Conservation (phyloP, 1,140 invertebrate genomes). For the Aphidius gifuensis region DNA sequence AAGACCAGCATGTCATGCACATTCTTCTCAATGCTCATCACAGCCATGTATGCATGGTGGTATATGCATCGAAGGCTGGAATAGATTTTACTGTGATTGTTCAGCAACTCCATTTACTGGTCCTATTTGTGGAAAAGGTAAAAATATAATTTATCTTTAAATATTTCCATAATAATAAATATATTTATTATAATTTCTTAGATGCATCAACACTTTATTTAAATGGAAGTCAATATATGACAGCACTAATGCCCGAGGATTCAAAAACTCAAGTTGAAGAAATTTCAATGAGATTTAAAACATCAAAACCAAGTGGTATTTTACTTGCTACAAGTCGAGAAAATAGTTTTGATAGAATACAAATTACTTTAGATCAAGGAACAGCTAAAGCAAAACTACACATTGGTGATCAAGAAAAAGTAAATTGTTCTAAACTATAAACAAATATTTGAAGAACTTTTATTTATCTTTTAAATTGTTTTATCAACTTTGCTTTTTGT, state of each 20-base stretch:
- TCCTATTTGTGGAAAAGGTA: conserved; percentile 86
- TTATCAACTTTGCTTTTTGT: conserved; percentile 30
- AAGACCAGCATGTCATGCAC: conserved; percentile 78
- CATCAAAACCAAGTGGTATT: conserved; percentile 70
- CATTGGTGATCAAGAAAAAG: conserved; percentile 83
- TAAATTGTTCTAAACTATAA: conserved; percentile 46
- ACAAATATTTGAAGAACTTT: not conserved
- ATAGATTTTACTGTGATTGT: conserved; percentile 94
- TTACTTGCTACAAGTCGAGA: conserved; percentile 74
- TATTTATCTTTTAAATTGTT: too few relatives aligned
- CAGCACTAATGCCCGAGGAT: conserved; percentile 74
- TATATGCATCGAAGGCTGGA: conserved; percentile 90
- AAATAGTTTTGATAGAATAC: conserved; percentile 74
- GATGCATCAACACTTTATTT: conserved; percentile 85
- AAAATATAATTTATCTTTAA: conserved; percentile 24
- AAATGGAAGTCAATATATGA: conserved; percentile 85
- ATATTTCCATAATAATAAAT: not conserved
- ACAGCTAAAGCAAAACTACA: conserved; percentile 76
- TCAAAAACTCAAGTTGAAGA: conserved; percentile 89
- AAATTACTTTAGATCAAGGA: conserved; percentile 78
- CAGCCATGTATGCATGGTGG: conserved; percentile 90
- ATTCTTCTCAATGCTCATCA: conserved; percentile 75
- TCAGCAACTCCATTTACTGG: conserved; percentile 85
- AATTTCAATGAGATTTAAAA: conserved; percentile 83
- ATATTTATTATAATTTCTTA: conserved; percentile 39